Base-by-base conservation (phyloP, 2,888 invertebrate species). In the Andrena marginata region DNA sequence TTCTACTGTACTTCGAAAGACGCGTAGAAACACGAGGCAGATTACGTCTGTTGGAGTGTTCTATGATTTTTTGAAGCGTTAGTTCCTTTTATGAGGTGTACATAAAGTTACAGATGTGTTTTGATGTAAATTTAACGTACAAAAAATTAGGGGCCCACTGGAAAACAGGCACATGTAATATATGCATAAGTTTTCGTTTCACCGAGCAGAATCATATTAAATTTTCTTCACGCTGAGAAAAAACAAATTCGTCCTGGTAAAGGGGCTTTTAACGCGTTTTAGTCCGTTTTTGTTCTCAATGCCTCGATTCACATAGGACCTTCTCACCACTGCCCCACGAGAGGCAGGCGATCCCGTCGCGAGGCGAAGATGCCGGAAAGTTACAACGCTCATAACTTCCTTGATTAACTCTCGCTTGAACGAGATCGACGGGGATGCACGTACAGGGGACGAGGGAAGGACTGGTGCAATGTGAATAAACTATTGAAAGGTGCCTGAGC, bases 381-480 rank as follows among this genome's bases (percentile, higher is more conserved):
- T 56, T 63, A 20, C 31, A 29, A 54, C 65, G 20, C 60, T 68
- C 72, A 63, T 72, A 67, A 68, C 67, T 71, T 67, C 48, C 29
- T 71, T 71, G 62, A 77, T 67, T 62, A 77, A 80, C 67, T 56
- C 48, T 26, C 54, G 54, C 59, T 63, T 62, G 33, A 35, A 62
- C 13, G 77, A 71, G 54, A 70, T n/a, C 62, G 71, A 80, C 49
- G 59, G 49, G 20, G 31, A 16, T 10, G 26, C 51, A 13, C 26
- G 54, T 4, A 26, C 8, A 26, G 49, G 16, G 23, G 49, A n/a
- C 33, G 42, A 10, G 31, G 33, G 0, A 48, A 35, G 10, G 33
- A 16, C 23, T 16, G 23, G 10, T 62, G 59, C 13, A 7, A 33
- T 33, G n/a, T 5, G 63, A 16, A 35, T 29, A 62, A n/a, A n/a